Conservation (phyloP, 1,140 invertebrate species). For the Cherax destructor region DNA sequence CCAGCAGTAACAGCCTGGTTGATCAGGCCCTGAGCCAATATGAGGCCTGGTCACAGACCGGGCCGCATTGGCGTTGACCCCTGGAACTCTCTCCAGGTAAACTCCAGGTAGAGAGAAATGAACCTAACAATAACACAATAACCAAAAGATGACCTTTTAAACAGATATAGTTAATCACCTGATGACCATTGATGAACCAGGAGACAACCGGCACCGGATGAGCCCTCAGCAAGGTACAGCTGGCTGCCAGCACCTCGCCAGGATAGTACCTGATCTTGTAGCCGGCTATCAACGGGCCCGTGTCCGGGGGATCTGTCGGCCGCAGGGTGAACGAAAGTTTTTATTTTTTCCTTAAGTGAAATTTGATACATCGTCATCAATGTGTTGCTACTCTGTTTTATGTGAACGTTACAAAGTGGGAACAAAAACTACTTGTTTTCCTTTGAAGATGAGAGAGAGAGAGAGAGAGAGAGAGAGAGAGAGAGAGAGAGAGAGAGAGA, state of each 20-base stretch:
- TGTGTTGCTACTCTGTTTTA: no score
- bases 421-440: background rate
- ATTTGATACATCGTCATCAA: background rate
- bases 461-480: slow-evolving; percentile 12
- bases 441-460: no score
- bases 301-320: slow-evolving; percentile 43
- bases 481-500: slow-evolving; percentile 24
- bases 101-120: no score
- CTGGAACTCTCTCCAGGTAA: no score
- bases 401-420: background rate
- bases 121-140: no score
- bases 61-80: no score
- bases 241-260: slow-evolving; percentile 36
- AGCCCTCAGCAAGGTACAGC: slow-evolving; percentile 47
- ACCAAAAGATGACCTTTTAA: no score
- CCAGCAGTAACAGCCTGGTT: no score
- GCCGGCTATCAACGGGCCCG: slow-evolving; percentile 36
- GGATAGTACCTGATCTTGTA: slow-evolving; percentile 41
- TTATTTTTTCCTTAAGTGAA: background rate
- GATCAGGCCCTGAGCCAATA: no score
- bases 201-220: slow-evolving; percentile 37
- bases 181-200: slow-evolving; percentile 39
- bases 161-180: background rate
- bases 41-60: no score
- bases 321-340: background rate